Percentiles rank a stretch among this genome's conserved stretches.
phyloP scores from a whole-genome alignment of 2,113 vertebrate genomes.

The Elaphurus davidianus region DNA sequence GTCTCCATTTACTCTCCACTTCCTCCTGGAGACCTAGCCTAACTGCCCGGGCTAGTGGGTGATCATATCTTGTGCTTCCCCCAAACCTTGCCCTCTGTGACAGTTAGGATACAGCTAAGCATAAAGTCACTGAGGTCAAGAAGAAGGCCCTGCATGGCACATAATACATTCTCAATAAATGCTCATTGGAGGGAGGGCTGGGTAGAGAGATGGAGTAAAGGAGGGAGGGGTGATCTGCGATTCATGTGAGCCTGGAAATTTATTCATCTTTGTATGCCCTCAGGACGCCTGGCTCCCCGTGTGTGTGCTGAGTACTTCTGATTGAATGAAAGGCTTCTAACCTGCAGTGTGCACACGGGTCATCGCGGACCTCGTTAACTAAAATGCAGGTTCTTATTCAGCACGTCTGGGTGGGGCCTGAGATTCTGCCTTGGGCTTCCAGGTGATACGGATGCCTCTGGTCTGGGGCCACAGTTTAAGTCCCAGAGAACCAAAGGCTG shows the following conservation, averaged over 20 bases:
- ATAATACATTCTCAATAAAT: accelerated
- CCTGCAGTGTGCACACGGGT: accelerated
- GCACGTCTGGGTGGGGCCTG: background rate
- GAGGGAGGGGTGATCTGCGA: background rate
- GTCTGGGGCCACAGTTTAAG: background rate
- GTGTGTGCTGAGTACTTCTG: background rate
- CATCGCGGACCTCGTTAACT: accelerated
- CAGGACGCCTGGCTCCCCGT: accelerated
- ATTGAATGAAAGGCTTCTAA: background rate
- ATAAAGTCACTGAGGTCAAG: background rate
- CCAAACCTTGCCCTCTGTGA: background rate
- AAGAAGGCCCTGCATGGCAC: background rate
- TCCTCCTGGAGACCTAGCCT: background rate
- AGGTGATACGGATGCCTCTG: background rate
- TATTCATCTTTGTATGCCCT: accelerated
- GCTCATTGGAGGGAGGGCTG: background rate
- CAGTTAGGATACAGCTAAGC: background rate
- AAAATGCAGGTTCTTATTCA: background rate
- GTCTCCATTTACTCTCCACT: background rate
- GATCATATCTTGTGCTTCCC: background rate
- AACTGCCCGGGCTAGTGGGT: background rate
- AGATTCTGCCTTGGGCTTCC: background rate
- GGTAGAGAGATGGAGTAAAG: accelerated
- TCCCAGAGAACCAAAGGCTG: background rate
- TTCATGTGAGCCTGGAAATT: background rate